Evolutionary conservation across 2,797 vertebrate species (phyloP), one percentile per base, ranked within the genome.

Genomic region (Leuciscus waleckii): DNA sequence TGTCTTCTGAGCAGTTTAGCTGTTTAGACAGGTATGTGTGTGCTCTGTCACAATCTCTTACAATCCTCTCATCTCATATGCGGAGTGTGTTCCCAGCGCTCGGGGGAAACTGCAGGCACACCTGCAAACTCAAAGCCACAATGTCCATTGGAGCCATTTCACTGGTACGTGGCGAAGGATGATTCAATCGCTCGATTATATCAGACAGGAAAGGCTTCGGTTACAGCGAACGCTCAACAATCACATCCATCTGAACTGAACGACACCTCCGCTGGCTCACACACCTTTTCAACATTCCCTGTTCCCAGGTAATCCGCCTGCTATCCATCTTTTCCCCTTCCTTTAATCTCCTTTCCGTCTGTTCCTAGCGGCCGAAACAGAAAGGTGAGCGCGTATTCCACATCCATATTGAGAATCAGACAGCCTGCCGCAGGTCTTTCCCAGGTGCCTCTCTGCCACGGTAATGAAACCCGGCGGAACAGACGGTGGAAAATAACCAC

Each of bases 381-480:
- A 80, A 84, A 78, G 79, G 43, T 76, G 23, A 58, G 78, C 2
- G 37, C 5, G 43, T 84, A 77, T 69, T 49, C 46, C 49, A 46
- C 75, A 75, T 88, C 86, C 85, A 69, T 81, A 61, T 56, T 21
- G 43, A 81, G 86, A 75, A 68, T 13, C 76, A 85, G 54, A 51
- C 49, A 85, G 76, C 67, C 83, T 85, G 79, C 70, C 76, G 75
- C 86, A 92, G 92, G 87, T 90, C 89, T 85, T 61, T 74, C 87
- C 83, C 89, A 93, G 93, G 91, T 92, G 92, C 89, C 81, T 82
- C 26, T 81, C 87, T 51, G 89, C 85, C 84, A 89, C 90, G 86
- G 92, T 91, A 93, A 94, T 90, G 93, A 94, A 90, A 90, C 88
- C 90, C 92, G 86, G 88, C 82, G 91, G 81, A 91, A 91, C 81